Evolutionary conservation across 2,113 vertebrate genomes (phyloP).

Genomic region (Oreocharis arfaki): DNA sequence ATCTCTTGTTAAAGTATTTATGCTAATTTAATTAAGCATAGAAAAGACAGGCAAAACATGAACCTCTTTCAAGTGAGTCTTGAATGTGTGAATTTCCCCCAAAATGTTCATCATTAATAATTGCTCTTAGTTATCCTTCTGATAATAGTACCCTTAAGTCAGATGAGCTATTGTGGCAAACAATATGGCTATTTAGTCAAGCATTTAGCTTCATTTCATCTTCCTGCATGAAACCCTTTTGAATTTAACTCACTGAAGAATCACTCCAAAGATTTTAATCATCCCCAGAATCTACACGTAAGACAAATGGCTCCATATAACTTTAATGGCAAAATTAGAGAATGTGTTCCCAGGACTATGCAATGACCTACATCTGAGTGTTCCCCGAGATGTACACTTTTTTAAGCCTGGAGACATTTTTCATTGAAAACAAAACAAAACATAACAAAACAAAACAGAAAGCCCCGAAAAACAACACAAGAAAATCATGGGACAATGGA

Average conservation of each 20-base stretch:
- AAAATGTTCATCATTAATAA: not conserved
- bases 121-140: not conserved
- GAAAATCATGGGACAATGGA: not conserved
- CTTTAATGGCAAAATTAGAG: not conserved
- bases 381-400: not conserved
- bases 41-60: not conserved
- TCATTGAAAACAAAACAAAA: not conserved
- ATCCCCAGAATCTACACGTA: not conserved
- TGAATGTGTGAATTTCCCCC: not conserved
- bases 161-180: not conserved
- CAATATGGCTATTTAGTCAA: not conserved
- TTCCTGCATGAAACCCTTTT: not conserved
- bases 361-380: not conserved
- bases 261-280: not conserved
- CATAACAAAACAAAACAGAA: too few species aligned
- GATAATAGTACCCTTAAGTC: not conserved
- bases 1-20: not conserved
- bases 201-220: not conserved
- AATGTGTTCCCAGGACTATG: not conserved
- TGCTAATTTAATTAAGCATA: not conserved
- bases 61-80: not conserved
- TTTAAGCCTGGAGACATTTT: not conserved
- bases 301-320: not conserved
- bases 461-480: accelerated
- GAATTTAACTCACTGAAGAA: conserved; percentile 5